Evolutionary conservation across 2,797 vertebrate genomes (phyloP).

Genomic region (Botia kubotai): DNA sequence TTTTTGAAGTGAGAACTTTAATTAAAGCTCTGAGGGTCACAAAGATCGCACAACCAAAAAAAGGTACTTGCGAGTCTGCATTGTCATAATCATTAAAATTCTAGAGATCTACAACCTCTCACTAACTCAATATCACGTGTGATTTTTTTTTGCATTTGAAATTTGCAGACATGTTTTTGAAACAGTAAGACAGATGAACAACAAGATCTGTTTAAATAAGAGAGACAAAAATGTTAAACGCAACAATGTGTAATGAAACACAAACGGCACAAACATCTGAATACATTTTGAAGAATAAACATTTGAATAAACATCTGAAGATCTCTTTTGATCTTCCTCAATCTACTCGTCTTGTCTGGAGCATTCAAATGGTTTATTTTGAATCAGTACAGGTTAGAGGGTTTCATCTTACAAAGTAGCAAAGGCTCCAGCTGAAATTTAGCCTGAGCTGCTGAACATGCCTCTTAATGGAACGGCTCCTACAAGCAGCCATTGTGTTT

Average conservation of each 20-base stretch:
- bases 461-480: neutral
- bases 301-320: conserved; percentile 48
- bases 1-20: conserved; percentile 27
- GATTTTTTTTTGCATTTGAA: neutral
- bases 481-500: conserved; percentile 3
- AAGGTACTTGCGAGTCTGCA: neutral
- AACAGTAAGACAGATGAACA: conserved; percentile 61
- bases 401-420: conserved; percentile 37
- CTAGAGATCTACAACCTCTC: too few species aligned
- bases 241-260: neutral
- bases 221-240: neutral
- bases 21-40: conserved; percentile 67
- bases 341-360: conserved; percentile 50
- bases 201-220: conserved; percentile 63
- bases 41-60: conserved; percentile 57
- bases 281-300: conserved; percentile 36
- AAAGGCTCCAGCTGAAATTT: conserved; percentile 36
- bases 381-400: conserved; percentile 57
- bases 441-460: conserved; percentile 12
- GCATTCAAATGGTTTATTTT: conserved; percentile 61
- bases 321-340: conserved; percentile 68
- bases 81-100: too few species aligned
- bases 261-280: conserved; percentile 65
- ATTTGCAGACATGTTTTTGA: conserved; percentile 28
- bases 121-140: neutral